Conservation (phyloP, 2,888 invertebrate genomes). For the Pyralis farinalis region DNA sequence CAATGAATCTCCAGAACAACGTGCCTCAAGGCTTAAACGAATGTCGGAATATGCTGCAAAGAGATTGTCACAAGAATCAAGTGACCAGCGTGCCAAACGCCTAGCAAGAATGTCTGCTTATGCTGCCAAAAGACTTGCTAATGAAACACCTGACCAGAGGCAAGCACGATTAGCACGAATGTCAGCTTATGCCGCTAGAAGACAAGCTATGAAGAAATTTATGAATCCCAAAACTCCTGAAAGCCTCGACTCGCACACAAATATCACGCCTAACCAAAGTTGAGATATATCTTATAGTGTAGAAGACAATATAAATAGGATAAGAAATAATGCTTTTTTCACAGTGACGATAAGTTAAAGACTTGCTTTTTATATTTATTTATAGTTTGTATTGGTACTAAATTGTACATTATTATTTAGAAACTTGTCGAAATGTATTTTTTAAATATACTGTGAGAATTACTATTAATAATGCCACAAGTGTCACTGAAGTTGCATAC, state of each 20-base stretch:
- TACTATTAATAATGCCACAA: neutral
- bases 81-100: slow-evolving; percentile 58
- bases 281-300: slow-evolving; percentile 16
- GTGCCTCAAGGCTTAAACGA: slow-evolving; percentile 53
- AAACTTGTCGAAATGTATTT: neutral
- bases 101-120: slow-evolving; percentile 70
- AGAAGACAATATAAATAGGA: neutral
- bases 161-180: slow-evolving; percentile 54
- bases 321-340: neutral
- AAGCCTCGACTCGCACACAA: slow-evolving; percentile 10
- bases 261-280: slow-evolving; percentile 34
- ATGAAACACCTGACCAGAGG: slow-evolving; percentile 63
- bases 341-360: neutral
- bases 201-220: slow-evolving; percentile 55
- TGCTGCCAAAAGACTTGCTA: slow-evolving; percentile 63
- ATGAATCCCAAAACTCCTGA: slow-evolving; percentile 14
- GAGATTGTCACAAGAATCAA: slow-evolving; percentile 55
- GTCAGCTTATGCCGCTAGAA: slow-evolving; percentile 67
- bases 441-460: neutral
- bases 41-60: slow-evolving; percentile 73
- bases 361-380: neutral
- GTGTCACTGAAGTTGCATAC: neutral
- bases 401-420: neutral
- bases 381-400: too few relatives aligned
- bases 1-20: slow-evolving; percentile 62